Conservation (phyloP, 2,113 vertebrate species). For the Dasypus novemcinctus region DNA sequence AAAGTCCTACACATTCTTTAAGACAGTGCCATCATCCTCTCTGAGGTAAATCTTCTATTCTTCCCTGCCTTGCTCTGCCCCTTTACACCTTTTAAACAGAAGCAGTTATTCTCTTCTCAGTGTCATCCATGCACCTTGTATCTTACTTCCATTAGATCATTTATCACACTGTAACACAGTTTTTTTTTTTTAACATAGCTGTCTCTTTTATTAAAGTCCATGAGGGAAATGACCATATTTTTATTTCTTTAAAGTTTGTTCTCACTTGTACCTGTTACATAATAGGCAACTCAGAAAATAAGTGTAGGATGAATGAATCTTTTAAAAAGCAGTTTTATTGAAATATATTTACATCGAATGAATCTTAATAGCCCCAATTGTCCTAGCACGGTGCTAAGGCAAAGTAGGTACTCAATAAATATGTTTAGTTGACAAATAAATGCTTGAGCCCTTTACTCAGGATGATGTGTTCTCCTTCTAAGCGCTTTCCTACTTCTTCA, state of each 20-base stretch:
- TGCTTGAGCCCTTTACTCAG: neutral
- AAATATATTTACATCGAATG: neutral
- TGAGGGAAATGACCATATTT: neutral
- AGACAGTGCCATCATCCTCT: neutral
- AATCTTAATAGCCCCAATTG: neutral
- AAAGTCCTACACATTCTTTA: neutral
- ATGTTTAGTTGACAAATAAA: slow-evolving; percentile 2
- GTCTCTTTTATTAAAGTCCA: slow-evolving; percentile 12
- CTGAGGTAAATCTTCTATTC: neutral
- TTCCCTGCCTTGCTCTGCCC: neutral
- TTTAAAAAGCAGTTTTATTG: too few relatives aligned
- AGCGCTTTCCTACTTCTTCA: slow-evolving; percentile 2
- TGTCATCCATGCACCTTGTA: neutral
- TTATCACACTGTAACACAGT: neutral
- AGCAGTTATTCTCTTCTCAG: neutral
- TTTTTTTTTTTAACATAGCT: neutral
- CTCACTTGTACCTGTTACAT: neutral
- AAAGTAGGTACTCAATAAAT: neutral
- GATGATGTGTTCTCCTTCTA: neutral
- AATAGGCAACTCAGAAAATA: neutral
- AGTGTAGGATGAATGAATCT: neutral
- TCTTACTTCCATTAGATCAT: neutral
- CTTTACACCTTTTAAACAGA: slow-evolving; percentile 13
- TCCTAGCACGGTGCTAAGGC: neutral
- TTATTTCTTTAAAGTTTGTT: slow-evolving; percentile 31